Percentiles rank a stretch among this genome's conserved stretches.
Conservation (phyloP, 2,888 invertebrate genomes). For the Microctonus hyperodae region DNA sequence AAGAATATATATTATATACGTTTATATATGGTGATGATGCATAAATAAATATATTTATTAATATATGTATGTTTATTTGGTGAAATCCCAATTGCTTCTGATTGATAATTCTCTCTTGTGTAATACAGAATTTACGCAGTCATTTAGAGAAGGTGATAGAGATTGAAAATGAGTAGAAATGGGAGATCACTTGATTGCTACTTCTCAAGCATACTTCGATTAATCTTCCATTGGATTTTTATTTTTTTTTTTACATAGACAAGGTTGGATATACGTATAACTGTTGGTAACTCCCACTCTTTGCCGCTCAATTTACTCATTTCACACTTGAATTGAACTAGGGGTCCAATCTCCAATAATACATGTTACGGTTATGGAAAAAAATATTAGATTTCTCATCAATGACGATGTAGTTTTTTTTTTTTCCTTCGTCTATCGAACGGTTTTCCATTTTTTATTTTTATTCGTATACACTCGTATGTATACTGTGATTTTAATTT, state of each 20-base stretch:
- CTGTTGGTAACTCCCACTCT: slow-evolving; percentile 21
- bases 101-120: slow-evolving; percentile 30
- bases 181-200: slow-evolving; percentile 28
- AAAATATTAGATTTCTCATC: background rate
- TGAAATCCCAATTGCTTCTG: slow-evolving; percentile 19
- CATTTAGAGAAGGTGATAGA: slow-evolving; percentile 22
- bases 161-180: no score
- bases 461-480: background rate
- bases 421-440: background rate
- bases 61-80: background rate
- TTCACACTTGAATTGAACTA: slow-evolving; percentile 22
- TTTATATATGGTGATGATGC: no score
- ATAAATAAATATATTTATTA: background rate
- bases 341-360: slow-evolving; percentile 1
- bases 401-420: background rate
- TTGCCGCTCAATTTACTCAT: slow-evolving; percentile 29
- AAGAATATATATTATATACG: no score
- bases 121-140: slow-evolving; percentile 29
- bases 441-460: background rate
- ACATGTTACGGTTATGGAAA: background rate
- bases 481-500: background rate
- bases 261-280: background rate
- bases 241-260: slow-evolving; percentile 1
- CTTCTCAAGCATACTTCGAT: slow-evolving; percentile 28
- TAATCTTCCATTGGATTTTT: slow-evolving; percentile 19